Percentiles rank a stretch among this genome's conserved stretches.
Evolutionary conservation across 2,888 invertebrate species (phyloP).

Genomic region (Drosophila histrio): DNA sequence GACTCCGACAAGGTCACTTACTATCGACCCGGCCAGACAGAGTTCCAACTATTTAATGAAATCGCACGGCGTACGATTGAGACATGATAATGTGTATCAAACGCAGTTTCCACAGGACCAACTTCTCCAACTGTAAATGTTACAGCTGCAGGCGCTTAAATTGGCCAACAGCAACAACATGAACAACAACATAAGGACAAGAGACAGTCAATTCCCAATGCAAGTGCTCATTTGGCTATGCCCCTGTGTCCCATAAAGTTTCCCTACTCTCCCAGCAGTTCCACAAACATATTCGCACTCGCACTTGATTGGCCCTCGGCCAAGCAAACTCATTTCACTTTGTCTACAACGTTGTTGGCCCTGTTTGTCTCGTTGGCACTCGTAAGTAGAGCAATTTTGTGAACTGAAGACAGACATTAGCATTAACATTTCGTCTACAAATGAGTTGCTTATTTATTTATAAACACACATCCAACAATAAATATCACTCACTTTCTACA

Average conservation of each 20-base stretch:
- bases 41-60: slow-evolving; percentile 54
- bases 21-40: slow-evolving; percentile 50
- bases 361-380: not conserved
- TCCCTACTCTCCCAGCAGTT: slow-evolving; percentile 8
- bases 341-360: slow-evolving; percentile 20
- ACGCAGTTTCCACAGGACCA: slow-evolving; percentile 33
- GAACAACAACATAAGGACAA: slow-evolving; percentile 14
- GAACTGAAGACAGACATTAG: slow-evolving; percentile 36
- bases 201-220: slow-evolving; percentile 41
- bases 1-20: slow-evolving; percentile 57
- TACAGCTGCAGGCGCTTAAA: slow-evolving; percentile 75
- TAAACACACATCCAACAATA: slow-evolving; percentile 35
- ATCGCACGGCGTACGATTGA: slow-evolving; percentile 59
- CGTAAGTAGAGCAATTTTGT: slow-evolving; percentile 40
- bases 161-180: slow-evolving; percentile 33
- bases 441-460: slow-evolving; percentile 21
- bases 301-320: slow-evolving; percentile 51
- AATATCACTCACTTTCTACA: slow-evolving; percentile 14
- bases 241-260: slow-evolving; percentile 68
- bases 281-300: slow-evolving; percentile 3
- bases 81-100: slow-evolving; percentile 69
- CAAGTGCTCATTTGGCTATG: slow-evolving; percentile 49
- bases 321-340: slow-evolving; percentile 50
- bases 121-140: slow-evolving; percentile 51
- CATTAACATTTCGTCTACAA: slow-evolving; percentile 31